Conservation (phyloP, 2,888 invertebrate genomes). For the Chirona hameri region DNA sequence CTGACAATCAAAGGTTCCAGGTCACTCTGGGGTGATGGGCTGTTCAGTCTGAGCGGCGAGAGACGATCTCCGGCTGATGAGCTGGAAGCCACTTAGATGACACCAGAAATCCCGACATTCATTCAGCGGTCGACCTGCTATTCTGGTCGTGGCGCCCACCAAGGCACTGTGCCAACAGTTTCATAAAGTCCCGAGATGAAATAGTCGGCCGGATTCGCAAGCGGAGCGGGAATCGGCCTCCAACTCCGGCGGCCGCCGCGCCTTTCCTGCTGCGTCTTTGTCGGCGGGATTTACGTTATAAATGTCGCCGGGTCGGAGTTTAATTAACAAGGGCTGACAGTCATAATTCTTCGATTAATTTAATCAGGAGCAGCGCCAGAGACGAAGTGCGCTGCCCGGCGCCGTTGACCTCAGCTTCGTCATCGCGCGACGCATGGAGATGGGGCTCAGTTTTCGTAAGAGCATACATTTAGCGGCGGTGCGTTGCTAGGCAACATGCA, state of each 20-base stretch:
- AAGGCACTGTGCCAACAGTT: background rate
- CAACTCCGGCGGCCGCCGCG: background rate
- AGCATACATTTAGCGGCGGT: too few relatives aligned
- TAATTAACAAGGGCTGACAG: background rate
- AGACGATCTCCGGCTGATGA: too few relatives aligned
- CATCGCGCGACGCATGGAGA: too few relatives aligned
- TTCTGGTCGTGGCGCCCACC: too few relatives aligned
- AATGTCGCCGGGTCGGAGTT: background rate
- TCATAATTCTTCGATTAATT: slow-evolving; percentile 26
- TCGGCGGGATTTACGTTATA: background rate
- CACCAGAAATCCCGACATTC: background rate
- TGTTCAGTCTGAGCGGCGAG: too few relatives aligned
- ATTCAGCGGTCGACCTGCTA: too few relatives aligned
- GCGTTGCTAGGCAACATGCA: too few relatives aligned
- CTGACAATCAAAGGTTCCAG: too few relatives aligned
- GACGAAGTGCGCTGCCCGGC: background rate
- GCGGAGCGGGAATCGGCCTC: background rate
- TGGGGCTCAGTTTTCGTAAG: too few relatives aligned
- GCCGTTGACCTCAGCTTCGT: too few relatives aligned
- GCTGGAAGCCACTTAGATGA: background rate
- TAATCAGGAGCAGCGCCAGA: background rate
- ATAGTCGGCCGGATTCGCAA: background rate
- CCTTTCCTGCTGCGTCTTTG: background rate
- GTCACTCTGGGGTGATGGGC: too few relatives aligned
- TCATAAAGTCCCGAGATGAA: background rate